Evolutionary conservation across 2,888 invertebrate genomes (phyloP).

Genomic region (Archips xylosteana): DNA sequence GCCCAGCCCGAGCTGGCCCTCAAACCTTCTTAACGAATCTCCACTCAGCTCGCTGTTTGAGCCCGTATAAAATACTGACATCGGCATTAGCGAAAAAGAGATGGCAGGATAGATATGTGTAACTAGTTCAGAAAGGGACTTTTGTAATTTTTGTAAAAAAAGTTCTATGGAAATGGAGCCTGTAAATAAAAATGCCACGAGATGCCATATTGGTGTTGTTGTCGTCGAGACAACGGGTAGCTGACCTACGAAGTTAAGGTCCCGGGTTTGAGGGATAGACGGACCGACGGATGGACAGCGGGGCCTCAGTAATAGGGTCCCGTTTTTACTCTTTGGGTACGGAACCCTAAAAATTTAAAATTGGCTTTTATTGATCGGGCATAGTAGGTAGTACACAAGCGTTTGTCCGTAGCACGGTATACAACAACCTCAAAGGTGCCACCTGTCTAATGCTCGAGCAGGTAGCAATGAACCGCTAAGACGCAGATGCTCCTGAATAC

Average conservation of each 20-base stretch:
- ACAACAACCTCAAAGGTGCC: conserved; percentile 3
- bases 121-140: neutral
- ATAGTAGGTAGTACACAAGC: neutral
- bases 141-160: too few relatives aligned
- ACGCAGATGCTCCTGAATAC: conserved; percentile 3
- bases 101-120: neutral
- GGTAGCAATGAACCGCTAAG: conserved; percentile 1
- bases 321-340: too few relatives aligned
- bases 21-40: conserved; percentile 33
- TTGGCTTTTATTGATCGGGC: conserved; percentile 3
- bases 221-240: too few relatives aligned
- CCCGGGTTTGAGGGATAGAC: neutral
- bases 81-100: neutral
- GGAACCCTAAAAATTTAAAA: too few relatives aligned
- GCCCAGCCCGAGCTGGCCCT: conserved; percentile 28
- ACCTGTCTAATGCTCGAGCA: conserved; percentile 2
- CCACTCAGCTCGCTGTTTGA: neutral
- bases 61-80: neutral
- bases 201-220: too few relatives aligned
- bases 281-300: too few relatives aligned
- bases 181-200: too few relatives aligned
- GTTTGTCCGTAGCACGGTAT: neutral
- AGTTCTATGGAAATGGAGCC: too few relatives aligned
- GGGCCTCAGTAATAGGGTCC: too few relatives aligned
- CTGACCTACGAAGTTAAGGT: too few relatives aligned